Evolutionary conservation across 2,797 vertebrate species (phyloP), one percentile per base, ranked within the genome.

Genomic region (Pterois miles): DNA sequence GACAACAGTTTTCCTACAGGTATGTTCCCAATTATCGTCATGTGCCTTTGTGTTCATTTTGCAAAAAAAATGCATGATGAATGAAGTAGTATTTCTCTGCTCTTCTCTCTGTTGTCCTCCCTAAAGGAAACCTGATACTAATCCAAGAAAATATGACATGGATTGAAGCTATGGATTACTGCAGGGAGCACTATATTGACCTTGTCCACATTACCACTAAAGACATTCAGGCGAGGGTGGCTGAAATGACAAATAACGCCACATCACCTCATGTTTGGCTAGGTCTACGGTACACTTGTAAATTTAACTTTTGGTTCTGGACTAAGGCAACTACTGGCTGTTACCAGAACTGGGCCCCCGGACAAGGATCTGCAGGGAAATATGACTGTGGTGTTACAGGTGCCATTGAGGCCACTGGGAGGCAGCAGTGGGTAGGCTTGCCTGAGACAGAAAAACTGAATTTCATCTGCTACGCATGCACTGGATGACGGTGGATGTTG

Each of bases 251-350:
- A 2, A 80, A 38, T 23, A 79, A 85, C 0, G 85, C 94, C 67
- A 91, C 89, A 5, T 87, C 93, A 1, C 4, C 78, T 8, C 71
- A 93, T 1, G 89, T 93, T 34, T 94, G 94, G 94, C 71, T 95
- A 1, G 93, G 92, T 23, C 80, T 94, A 48, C 89, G 83, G 71
- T 93, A 91, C 86, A 88, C 88, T 65, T 94, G 93, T 54, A 74
- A 34, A 6, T 94, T 91, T 34, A 46, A 87, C 29, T 89, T 93
- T 40, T 94, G 93, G 92, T 94, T 93, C 83, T 95, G 95, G 94
- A 86, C 71, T 5, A 74, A 33, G 64, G 90, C 68, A 4, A 65
- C 53, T 9, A 11, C 31, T 0, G 65, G 69, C 50, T 95, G 91
- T 74, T 95, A 93, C 67, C 89, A 92, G 75, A 94, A 95, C 78